Conservation (phyloP, 53 echinoderm and acorn worm genomes). For the Pentamera pediparva region DNA sequence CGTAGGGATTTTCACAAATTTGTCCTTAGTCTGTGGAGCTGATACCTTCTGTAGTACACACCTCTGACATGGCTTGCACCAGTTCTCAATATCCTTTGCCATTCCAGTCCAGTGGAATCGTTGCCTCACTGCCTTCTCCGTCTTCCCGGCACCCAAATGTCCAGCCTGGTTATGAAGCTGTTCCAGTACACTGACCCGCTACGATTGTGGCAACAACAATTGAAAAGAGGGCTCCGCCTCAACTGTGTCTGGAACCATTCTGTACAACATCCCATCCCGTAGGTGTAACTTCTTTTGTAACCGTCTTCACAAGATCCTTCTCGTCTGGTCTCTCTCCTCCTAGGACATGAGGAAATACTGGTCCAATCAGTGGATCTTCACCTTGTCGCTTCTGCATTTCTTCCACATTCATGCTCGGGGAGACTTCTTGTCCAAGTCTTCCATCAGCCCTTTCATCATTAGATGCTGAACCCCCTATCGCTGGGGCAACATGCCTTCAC, state of each 20-base stretch:
- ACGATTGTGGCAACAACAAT: constrained; percentile 15
- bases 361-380: constrained; percentile 12
- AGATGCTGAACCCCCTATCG: background rate
- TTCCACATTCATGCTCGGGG: background rate
- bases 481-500: background rate
- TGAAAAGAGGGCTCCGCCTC: background rate
- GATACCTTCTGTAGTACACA: constrained; percentile 9
- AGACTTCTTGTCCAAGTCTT: background rate
- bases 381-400: background rate
- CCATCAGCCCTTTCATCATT: background rate
- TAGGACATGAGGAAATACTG: background rate
- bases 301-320: background rate
- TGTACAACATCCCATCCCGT: background rate
- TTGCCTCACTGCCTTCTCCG: background rate
- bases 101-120: constrained; percentile 23
- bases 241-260: background rate
- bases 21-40: background rate
- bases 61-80: constrained; percentile 15
- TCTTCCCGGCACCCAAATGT: background rate
- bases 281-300: background rate
- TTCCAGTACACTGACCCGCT: background rate
- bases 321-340: background rate
- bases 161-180: background rate
- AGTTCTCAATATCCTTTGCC: background rate
- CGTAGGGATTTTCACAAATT: background rate